Conservation (phyloP, 2,888 invertebrate genomes). For the Willowsia nigromaculata region DNA sequence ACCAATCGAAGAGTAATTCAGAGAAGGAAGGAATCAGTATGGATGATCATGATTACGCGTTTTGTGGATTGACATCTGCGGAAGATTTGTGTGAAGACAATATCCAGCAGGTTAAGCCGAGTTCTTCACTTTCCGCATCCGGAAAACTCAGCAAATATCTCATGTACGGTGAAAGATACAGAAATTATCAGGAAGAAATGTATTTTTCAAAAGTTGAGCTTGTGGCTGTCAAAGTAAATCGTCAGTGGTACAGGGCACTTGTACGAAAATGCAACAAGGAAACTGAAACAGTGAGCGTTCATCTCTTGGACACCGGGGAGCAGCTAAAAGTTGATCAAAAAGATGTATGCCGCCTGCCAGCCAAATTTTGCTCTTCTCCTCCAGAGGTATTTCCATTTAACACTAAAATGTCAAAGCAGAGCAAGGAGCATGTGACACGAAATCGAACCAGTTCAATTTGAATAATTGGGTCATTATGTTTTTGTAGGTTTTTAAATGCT, state of each 20-base stretch:
- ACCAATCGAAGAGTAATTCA: no score
- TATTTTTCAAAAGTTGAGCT: conserved; percentile 23
- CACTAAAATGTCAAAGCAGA: no score
- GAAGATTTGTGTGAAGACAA: no score
- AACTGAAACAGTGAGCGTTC: neutral
- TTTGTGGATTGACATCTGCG: no score
- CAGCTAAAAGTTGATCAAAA: neutral
- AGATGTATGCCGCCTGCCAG: conserved; percentile 37
- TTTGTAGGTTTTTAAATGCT: conserved; percentile 47
- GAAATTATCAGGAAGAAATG: neutral
- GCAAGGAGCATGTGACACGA: neutral
- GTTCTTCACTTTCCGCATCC: no score
- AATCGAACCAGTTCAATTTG: neutral
- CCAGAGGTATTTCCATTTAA: no score
- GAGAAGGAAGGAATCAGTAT: no score
- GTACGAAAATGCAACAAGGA: neutral
- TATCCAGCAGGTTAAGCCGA: no score
- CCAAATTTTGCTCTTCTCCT: neutral
- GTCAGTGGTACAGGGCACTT: conserved; percentile 50
- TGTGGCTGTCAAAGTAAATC: conserved; percentile 9
- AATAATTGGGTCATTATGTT: neutral
- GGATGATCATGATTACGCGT: no score
- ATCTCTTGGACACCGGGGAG: conserved; percentile 61
- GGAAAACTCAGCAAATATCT: no score
- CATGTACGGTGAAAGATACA: no score